These are phyloP conservation scores for Graphium colonna DNA, from an alignment of 2,888 invertebrate genomes.

Conservation along the genomic window DNA sequence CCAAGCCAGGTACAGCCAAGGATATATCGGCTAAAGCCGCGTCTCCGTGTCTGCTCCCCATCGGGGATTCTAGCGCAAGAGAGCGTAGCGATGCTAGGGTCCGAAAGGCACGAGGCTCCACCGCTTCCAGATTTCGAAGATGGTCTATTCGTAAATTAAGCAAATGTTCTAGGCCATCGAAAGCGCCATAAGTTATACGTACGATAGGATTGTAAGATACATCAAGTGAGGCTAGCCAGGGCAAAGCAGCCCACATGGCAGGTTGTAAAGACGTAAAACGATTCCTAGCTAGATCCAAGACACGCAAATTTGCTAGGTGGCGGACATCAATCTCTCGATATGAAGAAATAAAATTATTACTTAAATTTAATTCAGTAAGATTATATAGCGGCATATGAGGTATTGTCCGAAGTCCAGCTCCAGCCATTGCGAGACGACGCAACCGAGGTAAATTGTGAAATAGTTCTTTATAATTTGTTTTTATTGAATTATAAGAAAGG, in stretches of 20 bases:
- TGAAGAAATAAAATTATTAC: constrained; percentile 84
- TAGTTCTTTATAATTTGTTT: constrained; percentile 89
- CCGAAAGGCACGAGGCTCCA: constrained; percentile 85
- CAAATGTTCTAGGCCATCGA: constrained; percentile 83
- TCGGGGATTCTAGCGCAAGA: constrained; percentile 82
- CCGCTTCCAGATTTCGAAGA: constrained; percentile 82
- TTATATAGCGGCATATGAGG: constrained; percentile 83
- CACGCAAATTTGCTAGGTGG: constrained; percentile 81
- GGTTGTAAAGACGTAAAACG: constrained; percentile 84
- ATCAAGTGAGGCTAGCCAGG: constrained; percentile 84
- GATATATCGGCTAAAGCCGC: constrained; percentile 41
- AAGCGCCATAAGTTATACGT: constrained; percentile 82
- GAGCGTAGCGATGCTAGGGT: constrained; percentile 83
- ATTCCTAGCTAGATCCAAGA: constrained; percentile 85
- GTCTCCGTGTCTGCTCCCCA: constrained; percentile 79
- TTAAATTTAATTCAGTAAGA: constrained; percentile 86
- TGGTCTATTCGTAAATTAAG: constrained; percentile 84
- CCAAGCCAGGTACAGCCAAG: constrained; percentile 39
- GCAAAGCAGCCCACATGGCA: constrained; percentile 83
- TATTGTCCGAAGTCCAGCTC: constrained; percentile 83
- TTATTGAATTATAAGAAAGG: constrained; percentile 85
- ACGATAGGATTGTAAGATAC: constrained; percentile 88
- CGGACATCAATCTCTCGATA: constrained; percentile 82
- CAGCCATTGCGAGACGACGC: constrained; percentile 83
- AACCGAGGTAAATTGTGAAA: constrained; percentile 88